Evolutionary conservation across 2,888 invertebrate genomes (phyloP).

Genomic region (Agonopterix alstromeriana): DNA sequence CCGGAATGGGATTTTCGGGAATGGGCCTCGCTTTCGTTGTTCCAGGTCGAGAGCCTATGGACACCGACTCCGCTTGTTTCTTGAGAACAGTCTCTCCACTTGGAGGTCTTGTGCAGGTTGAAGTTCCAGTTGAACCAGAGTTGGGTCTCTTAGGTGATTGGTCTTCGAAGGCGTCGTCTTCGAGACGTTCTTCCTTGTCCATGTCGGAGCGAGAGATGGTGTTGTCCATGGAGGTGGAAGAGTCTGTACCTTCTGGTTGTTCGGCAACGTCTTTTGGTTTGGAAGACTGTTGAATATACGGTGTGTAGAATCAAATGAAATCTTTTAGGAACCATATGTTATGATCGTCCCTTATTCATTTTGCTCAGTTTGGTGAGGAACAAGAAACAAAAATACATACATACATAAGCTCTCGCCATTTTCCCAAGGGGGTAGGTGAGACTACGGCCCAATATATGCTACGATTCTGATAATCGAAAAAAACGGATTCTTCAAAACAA

Average conservation of each 20-base stretch:
- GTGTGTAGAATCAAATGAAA: too few species aligned
- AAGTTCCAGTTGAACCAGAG: constrained; percentile 20
- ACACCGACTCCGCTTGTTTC: constrained; percentile 31
- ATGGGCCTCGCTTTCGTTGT: constrained; percentile 54
- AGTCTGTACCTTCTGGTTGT: constrained; percentile 28
- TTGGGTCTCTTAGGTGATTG: background rate
- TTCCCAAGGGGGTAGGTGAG: too few species aligned
- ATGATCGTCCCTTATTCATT: too few species aligned
- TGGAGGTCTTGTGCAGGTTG: constrained; percentile 24
- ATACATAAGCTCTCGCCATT: too few species aligned
- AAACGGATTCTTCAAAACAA: too few species aligned
- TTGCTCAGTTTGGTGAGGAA: too few species aligned
- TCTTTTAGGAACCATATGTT: too few species aligned
- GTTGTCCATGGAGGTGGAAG: constrained; percentile 32
- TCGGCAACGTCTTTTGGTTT: constrained; percentile 37
- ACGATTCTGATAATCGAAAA: too few species aligned
- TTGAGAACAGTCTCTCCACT: constrained; percentile 28
- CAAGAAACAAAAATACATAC: too few species aligned
- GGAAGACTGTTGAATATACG: constrained; percentile 11
- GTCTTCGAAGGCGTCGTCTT: constrained; percentile 16
- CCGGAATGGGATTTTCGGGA: constrained; percentile 29
- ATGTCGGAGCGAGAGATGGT: constrained; percentile 31
- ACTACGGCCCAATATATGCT: too few species aligned
- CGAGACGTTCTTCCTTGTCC: constrained; percentile 29
- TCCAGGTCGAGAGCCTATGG: constrained; percentile 29